Conservation (phyloP, 2,888 invertebrate species). For the Dasypolia templi region DNA sequence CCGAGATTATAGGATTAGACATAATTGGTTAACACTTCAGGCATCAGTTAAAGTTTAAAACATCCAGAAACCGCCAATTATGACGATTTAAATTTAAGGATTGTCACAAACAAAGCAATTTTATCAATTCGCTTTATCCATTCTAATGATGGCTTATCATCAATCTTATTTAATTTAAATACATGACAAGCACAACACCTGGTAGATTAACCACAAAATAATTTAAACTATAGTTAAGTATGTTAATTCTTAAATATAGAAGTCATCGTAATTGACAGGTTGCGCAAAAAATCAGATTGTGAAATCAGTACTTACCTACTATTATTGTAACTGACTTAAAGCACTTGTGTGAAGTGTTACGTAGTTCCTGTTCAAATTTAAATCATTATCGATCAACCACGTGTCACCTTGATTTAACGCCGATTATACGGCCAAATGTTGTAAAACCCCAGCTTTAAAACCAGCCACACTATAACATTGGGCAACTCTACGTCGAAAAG, state of each 20-base stretch:
- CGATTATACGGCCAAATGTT: slow-evolving; percentile 22
- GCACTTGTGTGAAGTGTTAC: slow-evolving; percentile 22
- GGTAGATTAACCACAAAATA: slow-evolving; percentile 11
- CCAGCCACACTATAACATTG: slow-evolving; percentile 35
- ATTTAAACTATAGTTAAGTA: not conserved
- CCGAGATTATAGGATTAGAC: slow-evolving; percentile 10
- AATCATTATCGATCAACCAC: slow-evolving; percentile 55
- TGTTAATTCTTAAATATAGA: not conserved
- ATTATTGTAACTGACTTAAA: slow-evolving; percentile 21
- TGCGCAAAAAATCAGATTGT: slow-evolving; percentile 16
- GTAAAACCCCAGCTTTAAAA: slow-evolving; percentile 17
- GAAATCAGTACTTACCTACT: slow-evolving; percentile 16
- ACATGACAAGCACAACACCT: slow-evolving; percentile 26
- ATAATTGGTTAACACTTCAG: slow-evolving; percentile 27
- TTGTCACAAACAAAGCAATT: slow-evolving; percentile 6
- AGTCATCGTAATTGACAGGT: slow-evolving; percentile 24
- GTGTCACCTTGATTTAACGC: slow-evolving; percentile 51
- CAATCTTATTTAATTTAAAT: slow-evolving; percentile 49
- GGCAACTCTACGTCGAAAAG: slow-evolving; percentile 43
- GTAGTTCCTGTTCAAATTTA: slow-evolving; percentile 26
- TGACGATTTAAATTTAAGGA: slow-evolving; percentile 1
- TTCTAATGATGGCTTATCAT: slow-evolving; percentile 37
- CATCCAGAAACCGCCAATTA: not conserved
- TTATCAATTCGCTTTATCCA: slow-evolving; percentile 4
- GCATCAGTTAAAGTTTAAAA: not conserved